Percentiles rank a stretch among this genome's conserved stretches.
These are phyloP conservation scores for Salticus scenicus DNA, from an alignment of 2,888 invertebrate species.

Conservation along the genomic window DNA sequence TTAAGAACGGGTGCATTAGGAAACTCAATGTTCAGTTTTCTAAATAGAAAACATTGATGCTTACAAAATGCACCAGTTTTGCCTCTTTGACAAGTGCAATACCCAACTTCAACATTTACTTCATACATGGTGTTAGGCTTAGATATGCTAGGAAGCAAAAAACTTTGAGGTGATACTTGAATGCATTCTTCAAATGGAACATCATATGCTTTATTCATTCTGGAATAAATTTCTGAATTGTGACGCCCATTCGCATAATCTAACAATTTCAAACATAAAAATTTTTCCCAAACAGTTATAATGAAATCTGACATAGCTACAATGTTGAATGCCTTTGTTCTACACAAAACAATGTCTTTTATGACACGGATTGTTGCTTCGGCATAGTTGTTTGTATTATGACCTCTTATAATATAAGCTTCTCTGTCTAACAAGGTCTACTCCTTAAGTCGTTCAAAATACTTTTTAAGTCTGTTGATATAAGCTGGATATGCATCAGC, in stretches of 20 bases:
- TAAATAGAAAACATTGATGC: too few species aligned
- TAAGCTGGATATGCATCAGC: background rate
- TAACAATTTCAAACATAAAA: background rate
- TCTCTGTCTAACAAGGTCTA: background rate
- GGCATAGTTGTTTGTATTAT: background rate
- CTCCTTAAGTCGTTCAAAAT: background rate
- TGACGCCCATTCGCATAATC: background rate
- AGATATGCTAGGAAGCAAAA: background rate
- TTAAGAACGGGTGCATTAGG: too few species aligned
- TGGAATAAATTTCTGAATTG: background rate
- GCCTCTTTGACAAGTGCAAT: too few species aligned
- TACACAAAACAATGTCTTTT: background rate
- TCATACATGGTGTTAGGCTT: background rate
- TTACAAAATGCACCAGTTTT: too few species aligned
- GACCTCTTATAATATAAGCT: background rate
- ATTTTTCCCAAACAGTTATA: background rate
- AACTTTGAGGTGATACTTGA: background rate
- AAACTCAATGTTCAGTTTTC: too few species aligned
- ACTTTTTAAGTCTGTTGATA: background rate
- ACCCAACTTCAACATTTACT: background rate
- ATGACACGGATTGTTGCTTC: background rate
- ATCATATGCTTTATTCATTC: background rate
- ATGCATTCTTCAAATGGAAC: background rate
- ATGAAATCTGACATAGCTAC: background rate
- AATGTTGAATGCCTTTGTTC: background rate